phyloP scores from a whole-genome alignment of 2,113 vertebrate species.

The Tiliqua scincoides region DNA sequence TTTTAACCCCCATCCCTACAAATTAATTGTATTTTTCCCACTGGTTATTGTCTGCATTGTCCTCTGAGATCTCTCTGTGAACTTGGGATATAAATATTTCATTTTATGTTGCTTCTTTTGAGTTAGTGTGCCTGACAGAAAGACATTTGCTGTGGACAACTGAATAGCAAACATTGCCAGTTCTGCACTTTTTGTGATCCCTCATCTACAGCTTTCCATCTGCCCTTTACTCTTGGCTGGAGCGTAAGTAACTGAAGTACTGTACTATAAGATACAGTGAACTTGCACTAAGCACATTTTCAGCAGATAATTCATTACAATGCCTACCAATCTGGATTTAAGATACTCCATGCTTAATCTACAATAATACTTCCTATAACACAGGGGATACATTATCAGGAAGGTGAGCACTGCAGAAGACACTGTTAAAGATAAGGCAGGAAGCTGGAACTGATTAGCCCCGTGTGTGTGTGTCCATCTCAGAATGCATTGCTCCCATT shows the following conservation, averaged over 20 bases:
- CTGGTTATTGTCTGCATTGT: background rate
- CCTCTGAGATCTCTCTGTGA: background rate
- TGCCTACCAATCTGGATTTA: background rate
- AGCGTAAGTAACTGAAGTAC: background rate
- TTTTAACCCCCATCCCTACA: background rate
- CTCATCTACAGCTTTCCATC: background rate
- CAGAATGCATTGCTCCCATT: too few relatives aligned
- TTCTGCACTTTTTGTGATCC: background rate
- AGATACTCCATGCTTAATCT: background rate
- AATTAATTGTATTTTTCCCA: background rate
- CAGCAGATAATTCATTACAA: background rate
- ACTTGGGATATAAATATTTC: background rate
- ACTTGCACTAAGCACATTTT: background rate
- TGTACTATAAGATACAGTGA: background rate
- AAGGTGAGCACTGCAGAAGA: too few relatives aligned
- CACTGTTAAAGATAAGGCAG: too few relatives aligned
- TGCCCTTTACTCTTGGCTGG: background rate
- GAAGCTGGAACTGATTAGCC: too few relatives aligned
- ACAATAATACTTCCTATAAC: too few relatives aligned
- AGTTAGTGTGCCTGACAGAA: background rate
- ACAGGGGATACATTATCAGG: too few relatives aligned
- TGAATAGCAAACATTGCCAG: background rate
- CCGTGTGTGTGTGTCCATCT: too few relatives aligned
- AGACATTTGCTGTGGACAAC: background rate
- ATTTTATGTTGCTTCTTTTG: background rate